phyloP scores from a whole-genome alignment of 1,140 invertebrate genomes.

The Procambarus clarkii region DNA sequence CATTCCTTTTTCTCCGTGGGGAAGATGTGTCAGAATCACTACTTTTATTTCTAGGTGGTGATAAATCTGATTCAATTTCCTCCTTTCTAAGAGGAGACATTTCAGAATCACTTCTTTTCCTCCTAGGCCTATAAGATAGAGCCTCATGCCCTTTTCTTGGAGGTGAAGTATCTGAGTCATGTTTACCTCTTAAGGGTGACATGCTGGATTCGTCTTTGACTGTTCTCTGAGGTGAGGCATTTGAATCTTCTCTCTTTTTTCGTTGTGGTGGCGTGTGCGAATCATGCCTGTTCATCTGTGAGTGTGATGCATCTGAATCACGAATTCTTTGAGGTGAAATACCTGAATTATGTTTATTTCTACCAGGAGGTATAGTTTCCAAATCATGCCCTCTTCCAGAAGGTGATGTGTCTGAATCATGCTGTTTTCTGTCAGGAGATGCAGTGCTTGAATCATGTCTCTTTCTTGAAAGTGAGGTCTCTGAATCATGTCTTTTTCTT shows the following conservation, averaged over 20 bases:
- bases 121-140: constrained; percentile 61
- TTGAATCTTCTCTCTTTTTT: constrained; percentile 22
- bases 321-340: constrained; percentile 14
- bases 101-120: constrained; percentile 65
- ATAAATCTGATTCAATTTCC: too few species aligned
- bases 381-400: neutral
- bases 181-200: constrained; percentile 72
- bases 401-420: constrained; percentile 34
- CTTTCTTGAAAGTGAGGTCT: constrained; percentile 58
- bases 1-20: constrained; percentile 67
- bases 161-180: constrained; percentile 63
- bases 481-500: constrained; percentile 9
- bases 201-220: constrained; percentile 73
- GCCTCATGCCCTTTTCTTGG: constrained; percentile 44
- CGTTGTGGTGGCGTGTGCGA: constrained; percentile 47
- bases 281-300: constrained; percentile 65
- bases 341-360: neutral
- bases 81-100: constrained; percentile 72
- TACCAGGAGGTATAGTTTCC: neutral
- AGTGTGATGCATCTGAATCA: constrained; percentile 38
- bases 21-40: constrained; percentile 74
- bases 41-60: constrained; percentile 47
- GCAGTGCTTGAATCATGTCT: neutral
- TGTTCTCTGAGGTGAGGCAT: constrained; percentile 68
- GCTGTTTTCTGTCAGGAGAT: constrained; percentile 36